Evolutionary conservation across 2,113 vertebrate genomes (phyloP).

Genomic region (Crocuta crocuta): DNA sequence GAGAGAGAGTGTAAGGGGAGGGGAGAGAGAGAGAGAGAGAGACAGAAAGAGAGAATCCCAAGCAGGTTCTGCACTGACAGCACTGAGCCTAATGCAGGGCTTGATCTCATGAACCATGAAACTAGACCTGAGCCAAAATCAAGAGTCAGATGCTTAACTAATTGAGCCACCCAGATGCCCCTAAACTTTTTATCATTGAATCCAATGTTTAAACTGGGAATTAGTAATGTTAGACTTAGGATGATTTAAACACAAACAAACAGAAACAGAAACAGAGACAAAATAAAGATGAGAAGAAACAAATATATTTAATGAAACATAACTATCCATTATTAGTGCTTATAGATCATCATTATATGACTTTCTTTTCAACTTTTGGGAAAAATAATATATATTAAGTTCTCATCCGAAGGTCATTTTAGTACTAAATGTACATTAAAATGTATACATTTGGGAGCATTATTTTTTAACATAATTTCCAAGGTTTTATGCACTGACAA

Average conservation of each 20-base stretch:
- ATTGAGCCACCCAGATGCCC: too few species aligned
- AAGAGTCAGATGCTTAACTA: too few species aligned
- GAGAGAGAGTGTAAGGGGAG: too few species aligned
- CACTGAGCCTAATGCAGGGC: too few species aligned
- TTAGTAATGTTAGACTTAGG: neutral
- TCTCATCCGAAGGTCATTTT: neutral
- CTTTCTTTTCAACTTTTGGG: slow-evolving; percentile 24
- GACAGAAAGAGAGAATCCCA: too few species aligned
- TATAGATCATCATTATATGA: neutral
- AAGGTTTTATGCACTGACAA: neutral
- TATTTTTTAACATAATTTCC: slow-evolving; percentile 22
- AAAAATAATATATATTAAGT: neutral
- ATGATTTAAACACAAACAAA: neutral
- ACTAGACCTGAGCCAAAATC: too few species aligned
- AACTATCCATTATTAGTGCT: neutral
- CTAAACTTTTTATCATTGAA: neutral
- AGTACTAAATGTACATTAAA: neutral
- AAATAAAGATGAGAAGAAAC: neutral
- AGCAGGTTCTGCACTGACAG: too few species aligned
- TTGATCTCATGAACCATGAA: too few species aligned
- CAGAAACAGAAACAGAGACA: neutral
- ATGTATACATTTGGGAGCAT: neutral
- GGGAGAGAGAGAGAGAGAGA: too few species aligned
- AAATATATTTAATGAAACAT: neutral
- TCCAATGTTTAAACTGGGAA: neutral